Evolutionary conservation across 2,888 invertebrate species (phyloP).

Genomic region (Chymomyza fuscimana): DNA sequence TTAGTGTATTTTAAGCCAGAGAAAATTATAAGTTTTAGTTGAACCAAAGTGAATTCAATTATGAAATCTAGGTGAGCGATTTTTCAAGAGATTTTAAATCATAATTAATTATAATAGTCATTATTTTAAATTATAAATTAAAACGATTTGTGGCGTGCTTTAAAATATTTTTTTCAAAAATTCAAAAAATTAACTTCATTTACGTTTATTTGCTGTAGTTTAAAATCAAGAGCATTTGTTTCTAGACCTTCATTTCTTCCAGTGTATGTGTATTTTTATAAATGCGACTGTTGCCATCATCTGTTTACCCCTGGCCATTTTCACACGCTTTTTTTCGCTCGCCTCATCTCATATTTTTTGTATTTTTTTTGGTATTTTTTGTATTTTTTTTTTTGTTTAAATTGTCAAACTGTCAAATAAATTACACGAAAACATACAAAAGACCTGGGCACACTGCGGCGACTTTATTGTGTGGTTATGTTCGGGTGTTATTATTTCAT

Average conservation of each 20-base stretch:
- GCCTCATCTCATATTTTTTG: slow-evolving; percentile 22
- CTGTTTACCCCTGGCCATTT: slow-evolving; percentile 50
- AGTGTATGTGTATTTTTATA: not conserved
- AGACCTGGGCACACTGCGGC: slow-evolving; percentile 51
- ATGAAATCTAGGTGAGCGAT: too few relatives aligned
- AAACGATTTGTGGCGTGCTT: too few relatives aligned
- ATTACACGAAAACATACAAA: slow-evolving; percentile 58
- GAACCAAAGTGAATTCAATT: too few relatives aligned
- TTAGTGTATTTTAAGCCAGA: too few relatives aligned
- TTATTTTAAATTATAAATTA: too few relatives aligned
- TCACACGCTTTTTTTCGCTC: slow-evolving; percentile 52
- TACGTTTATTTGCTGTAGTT: too few relatives aligned
- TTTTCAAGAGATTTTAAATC: too few relatives aligned
- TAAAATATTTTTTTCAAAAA: too few relatives aligned
- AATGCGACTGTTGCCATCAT: slow-evolving; percentile 36
- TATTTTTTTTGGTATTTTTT: slow-evolving; percentile 6
- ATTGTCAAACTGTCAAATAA: slow-evolving; percentile 73
- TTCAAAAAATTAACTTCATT: too few relatives aligned
- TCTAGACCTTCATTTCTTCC: not conserved
- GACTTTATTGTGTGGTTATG: slow-evolving; percentile 2
- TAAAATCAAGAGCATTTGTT: too few relatives aligned
- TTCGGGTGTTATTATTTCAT: slow-evolving; percentile 18
- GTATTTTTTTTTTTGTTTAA: slow-evolving; percentile 42
- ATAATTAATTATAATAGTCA: too few relatives aligned
- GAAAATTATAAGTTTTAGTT: too few relatives aligned